Evolutionary conservation across 2,888 invertebrate species (phyloP).

Genomic region (Noctua janthe): DNA sequence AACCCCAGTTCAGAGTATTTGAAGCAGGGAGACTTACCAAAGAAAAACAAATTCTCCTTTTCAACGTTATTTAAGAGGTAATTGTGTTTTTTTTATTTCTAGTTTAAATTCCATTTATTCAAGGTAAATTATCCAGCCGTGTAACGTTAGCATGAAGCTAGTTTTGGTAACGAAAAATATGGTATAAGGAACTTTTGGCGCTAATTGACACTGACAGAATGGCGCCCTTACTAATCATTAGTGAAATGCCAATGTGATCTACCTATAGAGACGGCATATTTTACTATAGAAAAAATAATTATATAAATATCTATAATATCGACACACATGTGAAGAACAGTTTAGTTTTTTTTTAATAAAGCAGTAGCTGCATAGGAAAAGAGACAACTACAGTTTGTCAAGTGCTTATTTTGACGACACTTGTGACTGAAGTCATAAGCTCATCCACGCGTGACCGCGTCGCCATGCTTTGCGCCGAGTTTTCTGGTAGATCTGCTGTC

Average conservation of each 20-base stretch:
- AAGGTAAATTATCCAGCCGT: not conserved
- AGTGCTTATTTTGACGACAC: too few species aligned
- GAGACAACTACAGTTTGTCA: too few species aligned
- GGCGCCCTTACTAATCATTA: not conserved
- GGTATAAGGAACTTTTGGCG: not conserved
- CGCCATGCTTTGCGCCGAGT: too few species aligned
- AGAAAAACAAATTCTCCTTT: conserved; percentile 96
- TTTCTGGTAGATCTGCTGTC: too few species aligned
- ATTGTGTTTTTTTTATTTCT: conserved; percentile 16
- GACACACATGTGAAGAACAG: too few species aligned
- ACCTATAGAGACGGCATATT: too few species aligned
- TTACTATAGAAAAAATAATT: too few species aligned
- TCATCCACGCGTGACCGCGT: too few species aligned
- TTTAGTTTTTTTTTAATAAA: too few species aligned
- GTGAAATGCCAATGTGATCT: not conserved
- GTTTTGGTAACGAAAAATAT: not conserved
- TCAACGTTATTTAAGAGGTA: conserved; percentile 96
- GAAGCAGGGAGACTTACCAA: conserved; percentile 94
- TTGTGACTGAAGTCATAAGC: too few species aligned
- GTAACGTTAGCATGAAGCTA: not conserved
- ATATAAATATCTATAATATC: too few species aligned
- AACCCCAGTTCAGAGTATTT: conserved; percentile 97
- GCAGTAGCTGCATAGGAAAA: too few species aligned
- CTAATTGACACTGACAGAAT: not conserved
- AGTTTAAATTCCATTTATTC: not conserved